Base-by-base conservation (phyloP, 2,888 invertebrate genomes). In the Dynastes maya region DNA sequence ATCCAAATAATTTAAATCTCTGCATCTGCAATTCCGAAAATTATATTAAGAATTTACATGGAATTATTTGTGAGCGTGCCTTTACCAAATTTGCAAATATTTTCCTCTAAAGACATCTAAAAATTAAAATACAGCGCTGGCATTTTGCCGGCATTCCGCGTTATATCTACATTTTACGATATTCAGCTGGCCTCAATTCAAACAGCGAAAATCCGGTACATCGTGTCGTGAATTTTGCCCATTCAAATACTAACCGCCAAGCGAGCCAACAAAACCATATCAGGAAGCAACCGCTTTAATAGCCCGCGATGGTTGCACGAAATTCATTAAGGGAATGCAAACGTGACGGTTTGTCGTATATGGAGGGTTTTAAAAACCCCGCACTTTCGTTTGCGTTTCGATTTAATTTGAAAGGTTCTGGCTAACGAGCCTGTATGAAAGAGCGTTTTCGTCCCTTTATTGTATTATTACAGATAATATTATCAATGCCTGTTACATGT, bases 201-300 rank as follows among this genome's bases (percentile, higher is more conserved):
- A 71, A 71, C 71, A 55, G 71, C 29, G 71, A 71, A 55, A 71
- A 71, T 71, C 71, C 71, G 71, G 71, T 55, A 71, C 55, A 37
- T 55, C 55, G 71, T 32, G 71, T 71, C 71, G 16, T 71, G 71
- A 71, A 71, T 71, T 71, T 70, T 16, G 32, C 32, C n/a, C 71
- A 55, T 71, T 71, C 55, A 55, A 32, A 71, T 71, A 37, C 45
- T 11, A 55, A 71, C 53, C 55, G 58, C 71, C 32, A 55, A 55
- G 71, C 55, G 53, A 45, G 55, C 71, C 37, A n/a, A 71, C 71
- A 13, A 71, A 71, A 71, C 71, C 71, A 32, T 71, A 71, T 71
- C 71, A 55, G 71, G 71, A 71, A 55, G 71, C 71, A 27, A 53
- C 55, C 71, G 37, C 55, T 71, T 29, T 51, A 70, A 70, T 70